Evolutionary conservation across 2,888 invertebrate species (phyloP), one percentile per base, ranked within the genome.

Genomic region (Prosopocoilus inquinatus): DNA sequence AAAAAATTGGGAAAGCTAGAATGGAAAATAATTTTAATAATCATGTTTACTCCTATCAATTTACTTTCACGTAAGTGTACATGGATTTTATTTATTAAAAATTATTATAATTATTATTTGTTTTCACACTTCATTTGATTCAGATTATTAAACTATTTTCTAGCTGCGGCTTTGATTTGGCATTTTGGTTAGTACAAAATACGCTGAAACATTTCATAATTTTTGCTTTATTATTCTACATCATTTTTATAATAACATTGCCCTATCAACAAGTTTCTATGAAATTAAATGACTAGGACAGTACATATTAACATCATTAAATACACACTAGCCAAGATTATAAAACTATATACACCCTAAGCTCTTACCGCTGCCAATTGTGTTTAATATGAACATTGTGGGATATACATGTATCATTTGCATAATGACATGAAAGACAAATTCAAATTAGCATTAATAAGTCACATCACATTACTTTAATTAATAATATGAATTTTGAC

Each of bases 191-290:
- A 20, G 7, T 8, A 46, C n/a, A 9, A 46, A 46, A 46, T 9
- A 46, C 46, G 9, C 33, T 48, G 38, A 45, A 63, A 65, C 65
- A 65, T 65, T 64, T 66, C 64, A 61, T 67, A 66, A 64, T 64
- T 63, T 66, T 64, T 67, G 63, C 64, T 67, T 68, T 67, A 67
- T 65, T 64, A 64, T 55, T 64, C 64, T 66, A 66, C 69, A 69
- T 61, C 64, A 59, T 57, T 61, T 55, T 63, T 62, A 64, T 67
- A 65, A 65, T 67, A 65, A 64, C 66, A 67, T 65, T 67, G 60
- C 63, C 63, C 64, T 66, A 66, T 64, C 54, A 69, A 67, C 66
- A 69, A 45, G 55, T 50, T 45, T 46, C 55, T 62, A 57, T 58
- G 47, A 61, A 61, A 50, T 62, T 58, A 53, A 64, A 61, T 58